These are phyloP conservation scores for Hydrochoerus hydrochaeris DNA, from an alignment of 2,113 vertebrate species.

Conservation along the genomic window DNA sequence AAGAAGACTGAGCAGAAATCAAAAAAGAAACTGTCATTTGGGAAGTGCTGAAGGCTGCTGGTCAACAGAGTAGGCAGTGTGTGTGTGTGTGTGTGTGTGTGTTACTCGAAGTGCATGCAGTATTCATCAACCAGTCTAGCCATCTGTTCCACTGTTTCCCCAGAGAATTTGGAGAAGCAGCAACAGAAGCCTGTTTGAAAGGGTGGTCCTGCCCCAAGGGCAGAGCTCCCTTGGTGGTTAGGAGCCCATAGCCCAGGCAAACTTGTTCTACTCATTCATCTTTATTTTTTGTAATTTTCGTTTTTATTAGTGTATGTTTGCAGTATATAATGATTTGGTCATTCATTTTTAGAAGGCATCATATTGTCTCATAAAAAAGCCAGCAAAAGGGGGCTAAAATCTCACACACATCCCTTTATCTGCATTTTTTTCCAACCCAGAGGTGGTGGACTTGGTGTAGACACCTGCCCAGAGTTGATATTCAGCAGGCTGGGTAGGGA, in stretches of 20 bases:
- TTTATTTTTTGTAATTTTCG: not conserved
- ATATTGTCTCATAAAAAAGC: not conserved
- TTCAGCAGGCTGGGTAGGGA: not conserved
- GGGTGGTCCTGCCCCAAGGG: constrained; percentile 49
- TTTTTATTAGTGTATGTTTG: not conserved
- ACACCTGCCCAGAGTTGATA: not conserved
- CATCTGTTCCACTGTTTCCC: constrained; percentile 72
- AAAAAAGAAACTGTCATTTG: constrained; percentile 56
- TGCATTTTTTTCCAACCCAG: not conserved
- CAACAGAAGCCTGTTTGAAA: constrained; percentile 11
- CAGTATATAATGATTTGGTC: not conserved
- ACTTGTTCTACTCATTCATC: constrained; percentile 17
- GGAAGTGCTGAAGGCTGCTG: not conserved
- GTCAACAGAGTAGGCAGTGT: not conserved
- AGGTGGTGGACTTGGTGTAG: not conserved
- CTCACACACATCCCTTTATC: constrained; percentile 3
- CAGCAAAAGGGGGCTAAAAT: not conserved
- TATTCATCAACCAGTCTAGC: constrained; percentile 62
- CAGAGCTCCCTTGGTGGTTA: constrained; percentile 35
- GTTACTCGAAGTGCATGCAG: not conserved
- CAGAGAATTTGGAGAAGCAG: constrained; percentile 54
- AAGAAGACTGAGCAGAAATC: constrained; percentile 38
- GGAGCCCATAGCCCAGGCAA: not conserved
- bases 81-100: not conserved
- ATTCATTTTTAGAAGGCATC: constrained; percentile 53